Evolutionary conservation across 2,797 vertebrate genomes (phyloP).

Genomic region (Limnodromus scolopaceus): DNA sequence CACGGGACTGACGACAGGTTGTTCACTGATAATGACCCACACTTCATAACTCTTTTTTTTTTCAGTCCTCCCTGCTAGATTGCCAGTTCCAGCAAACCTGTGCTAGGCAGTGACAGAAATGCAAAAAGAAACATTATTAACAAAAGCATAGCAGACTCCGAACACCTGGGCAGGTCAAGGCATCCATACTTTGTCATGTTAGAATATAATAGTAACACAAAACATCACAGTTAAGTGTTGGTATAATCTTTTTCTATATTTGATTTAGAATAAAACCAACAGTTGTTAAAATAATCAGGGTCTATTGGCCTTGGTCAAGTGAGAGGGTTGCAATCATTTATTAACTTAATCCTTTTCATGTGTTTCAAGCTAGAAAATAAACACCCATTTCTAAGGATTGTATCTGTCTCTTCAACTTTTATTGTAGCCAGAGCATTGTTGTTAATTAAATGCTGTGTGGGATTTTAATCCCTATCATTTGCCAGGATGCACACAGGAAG

Average conservation of each 20-base stretch:
- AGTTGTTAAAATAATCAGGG: background rate
- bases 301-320: background rate
- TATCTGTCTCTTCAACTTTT: constrained; percentile 5
- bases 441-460: constrained; percentile 37
- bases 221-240: background rate
- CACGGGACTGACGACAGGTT: background rate
- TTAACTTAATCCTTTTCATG: background rate
- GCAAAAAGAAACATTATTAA: background rate
- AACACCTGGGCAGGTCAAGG: background rate
- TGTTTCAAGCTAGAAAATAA: constrained; percentile 11
- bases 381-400: background rate
- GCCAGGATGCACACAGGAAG: background rate
- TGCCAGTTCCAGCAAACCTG: background rate
- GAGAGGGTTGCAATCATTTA: background rate
- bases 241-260: background rate
- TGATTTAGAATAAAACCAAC: background rate
- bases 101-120: background rate
- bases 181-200: background rate
- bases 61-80: background rate
- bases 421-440: background rate
- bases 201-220: background rate
- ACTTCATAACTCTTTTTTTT: constrained; percentile 24
- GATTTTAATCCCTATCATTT: constrained; percentile 46
- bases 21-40: constrained; percentile 10
- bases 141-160: background rate